Conservation (phyloP, 2,797 vertebrate species). For the Poliocrania exsul region DNA sequence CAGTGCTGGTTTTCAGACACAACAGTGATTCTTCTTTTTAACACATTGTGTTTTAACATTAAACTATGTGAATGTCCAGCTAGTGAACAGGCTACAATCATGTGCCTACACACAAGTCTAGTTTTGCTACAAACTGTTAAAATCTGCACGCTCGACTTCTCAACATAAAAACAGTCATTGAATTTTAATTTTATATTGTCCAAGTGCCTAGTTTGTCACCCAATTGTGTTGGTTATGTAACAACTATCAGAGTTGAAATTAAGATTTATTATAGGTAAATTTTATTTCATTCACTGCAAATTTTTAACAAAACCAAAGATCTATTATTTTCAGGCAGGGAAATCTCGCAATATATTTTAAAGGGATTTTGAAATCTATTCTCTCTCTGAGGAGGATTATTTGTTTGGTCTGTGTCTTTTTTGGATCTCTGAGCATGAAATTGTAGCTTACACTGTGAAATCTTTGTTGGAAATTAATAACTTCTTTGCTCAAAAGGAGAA, state of each 20-base stretch:
- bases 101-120: accelerated
- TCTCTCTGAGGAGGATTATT: neutral
- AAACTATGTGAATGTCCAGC: accelerated
- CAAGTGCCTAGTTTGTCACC: neutral
- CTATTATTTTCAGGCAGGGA: neutral
- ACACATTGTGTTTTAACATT: neutral
- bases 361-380: neutral
- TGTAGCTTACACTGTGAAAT: neutral
- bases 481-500: neutral
- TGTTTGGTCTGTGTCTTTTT: neutral
- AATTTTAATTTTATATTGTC: neutral
- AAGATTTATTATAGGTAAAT: neutral
- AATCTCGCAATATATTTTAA: neutral
- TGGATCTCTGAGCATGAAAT: neutral
- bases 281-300: neutral
- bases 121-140: neutral
- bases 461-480: neutral
- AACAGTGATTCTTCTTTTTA: neutral
- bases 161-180: neutral
- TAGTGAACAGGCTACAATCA: neutral
- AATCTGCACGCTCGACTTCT: neutral
- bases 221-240: neutral
- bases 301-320: neutral
- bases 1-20: neutral
- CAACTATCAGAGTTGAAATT: neutral